Percentiles rank a stretch among this genome's conserved stretches.
These are phyloP conservation scores for Anarsia innoxiella DNA, from an alignment of 2,888 invertebrate genomes.

Conservation along the genomic window DNA sequence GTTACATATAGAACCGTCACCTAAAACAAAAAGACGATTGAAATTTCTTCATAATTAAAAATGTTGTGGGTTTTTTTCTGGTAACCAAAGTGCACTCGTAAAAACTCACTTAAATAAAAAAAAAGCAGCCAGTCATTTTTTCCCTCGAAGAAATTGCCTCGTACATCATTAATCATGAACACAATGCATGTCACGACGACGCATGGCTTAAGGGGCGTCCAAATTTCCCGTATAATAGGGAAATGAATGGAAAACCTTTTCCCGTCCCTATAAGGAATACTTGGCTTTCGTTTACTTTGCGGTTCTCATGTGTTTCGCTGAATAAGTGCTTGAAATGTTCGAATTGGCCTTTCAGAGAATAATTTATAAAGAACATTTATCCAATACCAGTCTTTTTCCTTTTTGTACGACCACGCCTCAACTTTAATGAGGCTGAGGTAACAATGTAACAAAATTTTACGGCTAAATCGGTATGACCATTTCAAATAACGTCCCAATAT, in stretches of 20 bases:
- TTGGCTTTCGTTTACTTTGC: slow-evolving; percentile 25
- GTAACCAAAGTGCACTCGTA: slow-evolving; percentile 8
- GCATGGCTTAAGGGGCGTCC: slow-evolving; percentile 55
- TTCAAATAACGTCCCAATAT: slow-evolving; percentile 40
- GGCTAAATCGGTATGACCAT: slow-evolving; percentile 35
- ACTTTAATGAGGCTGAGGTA: too few species aligned
- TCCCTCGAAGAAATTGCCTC: slow-evolving; percentile 55
- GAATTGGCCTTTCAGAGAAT: too few species aligned
- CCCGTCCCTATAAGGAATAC: slow-evolving; percentile 19
- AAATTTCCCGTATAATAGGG: slow-evolving; percentile 60
- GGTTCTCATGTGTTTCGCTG: slow-evolving; percentile 9
- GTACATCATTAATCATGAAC: slow-evolving; percentile 64
- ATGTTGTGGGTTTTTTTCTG: too few species aligned
- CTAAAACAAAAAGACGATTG: too few species aligned
- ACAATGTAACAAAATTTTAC: slow-evolving; percentile 35
- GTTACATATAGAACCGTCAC: too few species aligned
- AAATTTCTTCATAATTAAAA: too few species aligned
- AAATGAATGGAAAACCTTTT: slow-evolving; percentile 60
- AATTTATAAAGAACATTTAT: too few species aligned
- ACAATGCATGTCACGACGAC: slow-evolving; percentile 67
- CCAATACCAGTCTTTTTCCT: too few species aligned
- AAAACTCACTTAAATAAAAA: slow-evolving; percentile 21
- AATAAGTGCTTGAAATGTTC: too few species aligned
- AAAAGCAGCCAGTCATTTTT: slow-evolving; percentile 36
- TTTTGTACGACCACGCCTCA: too few species aligned